Percentiles rank a stretch among this genome's conserved stretches.
phyloP scores from a whole-genome alignment of 2,113 vertebrate genomes.

The Burhinus oedicnemus region DNA sequence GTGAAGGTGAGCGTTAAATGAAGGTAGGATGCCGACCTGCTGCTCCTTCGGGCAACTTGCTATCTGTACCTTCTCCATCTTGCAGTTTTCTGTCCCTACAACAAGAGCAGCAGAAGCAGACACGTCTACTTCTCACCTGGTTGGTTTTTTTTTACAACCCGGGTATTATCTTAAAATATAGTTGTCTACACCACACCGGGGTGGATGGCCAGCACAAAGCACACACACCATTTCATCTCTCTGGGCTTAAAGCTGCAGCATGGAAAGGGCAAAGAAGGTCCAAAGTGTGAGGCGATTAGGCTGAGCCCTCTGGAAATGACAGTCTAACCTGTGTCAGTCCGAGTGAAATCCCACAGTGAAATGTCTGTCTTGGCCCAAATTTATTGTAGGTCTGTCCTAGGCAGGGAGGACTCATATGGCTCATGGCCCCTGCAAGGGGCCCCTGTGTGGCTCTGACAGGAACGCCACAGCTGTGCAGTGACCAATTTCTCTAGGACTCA shows the following conservation, averaged over 20 bases:
- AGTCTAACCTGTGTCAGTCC: neutral
- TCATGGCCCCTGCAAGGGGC: neutral
- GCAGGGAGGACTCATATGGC: neutral
- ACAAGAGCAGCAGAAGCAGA: neutral
- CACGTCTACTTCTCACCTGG: neutral
- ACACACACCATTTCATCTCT: neutral
- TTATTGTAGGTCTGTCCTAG: neutral
- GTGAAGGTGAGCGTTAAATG: neutral
- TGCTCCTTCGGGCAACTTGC: neutral
- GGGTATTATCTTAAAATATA: neutral
- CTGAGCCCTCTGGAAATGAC: neutral
- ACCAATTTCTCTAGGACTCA: too few relatives aligned
- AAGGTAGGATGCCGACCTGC: neutral
- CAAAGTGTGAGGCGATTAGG: neutral
- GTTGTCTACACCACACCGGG: accelerated
- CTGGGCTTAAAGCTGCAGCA: neutral
- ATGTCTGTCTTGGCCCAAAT: neutral
- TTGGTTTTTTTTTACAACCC: neutral
- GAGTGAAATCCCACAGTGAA: neutral
- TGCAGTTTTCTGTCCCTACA: neutral
- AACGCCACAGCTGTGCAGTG: too few relatives aligned
- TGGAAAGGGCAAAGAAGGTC: neutral
- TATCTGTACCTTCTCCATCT: neutral
- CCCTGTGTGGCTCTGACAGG: neutral
- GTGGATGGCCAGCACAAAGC: neutral